These are phyloP conservation scores for Mormyrops attenuatus DNA, from an alignment of 2,797 vertebrate species.

Conservation along the genomic window DNA sequence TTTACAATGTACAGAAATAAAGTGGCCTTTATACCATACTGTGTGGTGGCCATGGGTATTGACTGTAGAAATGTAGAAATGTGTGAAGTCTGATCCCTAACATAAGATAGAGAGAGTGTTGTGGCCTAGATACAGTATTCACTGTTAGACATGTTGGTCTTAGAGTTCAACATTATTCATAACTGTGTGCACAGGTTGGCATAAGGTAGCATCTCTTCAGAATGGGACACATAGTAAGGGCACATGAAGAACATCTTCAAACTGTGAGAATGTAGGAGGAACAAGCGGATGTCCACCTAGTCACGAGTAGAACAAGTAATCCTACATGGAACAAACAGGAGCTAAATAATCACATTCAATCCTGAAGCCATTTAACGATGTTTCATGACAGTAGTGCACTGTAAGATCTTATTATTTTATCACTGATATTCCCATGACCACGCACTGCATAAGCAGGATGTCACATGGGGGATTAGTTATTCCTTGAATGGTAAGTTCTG, in stretches of 20 bases:
- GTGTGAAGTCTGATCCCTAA: not conserved
- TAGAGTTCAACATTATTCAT: not conserved
- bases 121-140: not conserved
- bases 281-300: not conserved
- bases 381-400: too few relatives aligned
- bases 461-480: too few relatives aligned
- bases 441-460: too few relatives aligned
- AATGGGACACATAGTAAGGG: not conserved
- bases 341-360: too few relatives aligned
- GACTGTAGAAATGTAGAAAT: not conserved
- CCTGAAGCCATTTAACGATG: too few relatives aligned
- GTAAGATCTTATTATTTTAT: too few relatives aligned
- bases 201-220: not conserved
- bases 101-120: not conserved
- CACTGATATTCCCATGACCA: too few relatives aligned
- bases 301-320: not conserved
- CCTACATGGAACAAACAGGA: too few relatives aligned
- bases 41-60: not conserved
- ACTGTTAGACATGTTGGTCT: not conserved
- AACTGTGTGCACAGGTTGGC: not conserved
- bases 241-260: not conserved
- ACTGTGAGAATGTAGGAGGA: not conserved
- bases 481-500: too few relatives aligned
- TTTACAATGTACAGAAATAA: not conserved
- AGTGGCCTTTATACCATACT: not conserved